phyloP scores from a whole-genome alignment of 2,797 vertebrate species.

The Novumbra hubbsi region DNA sequence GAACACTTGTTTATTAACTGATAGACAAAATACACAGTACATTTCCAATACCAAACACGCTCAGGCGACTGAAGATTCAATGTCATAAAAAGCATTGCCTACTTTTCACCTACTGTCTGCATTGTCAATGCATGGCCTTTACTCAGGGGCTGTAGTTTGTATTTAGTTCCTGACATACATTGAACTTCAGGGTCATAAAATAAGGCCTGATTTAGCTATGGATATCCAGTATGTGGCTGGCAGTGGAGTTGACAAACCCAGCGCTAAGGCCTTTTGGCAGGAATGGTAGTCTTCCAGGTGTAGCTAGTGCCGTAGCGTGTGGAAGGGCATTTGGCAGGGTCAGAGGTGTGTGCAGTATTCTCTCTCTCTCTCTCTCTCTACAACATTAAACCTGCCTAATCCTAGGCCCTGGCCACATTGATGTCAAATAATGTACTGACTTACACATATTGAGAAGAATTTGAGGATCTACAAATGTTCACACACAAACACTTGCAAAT shows the following conservation, averaged over 20 bases:
- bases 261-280: slow-evolving; percentile 56
- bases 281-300: slow-evolving; percentile 54
- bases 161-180: background rate
- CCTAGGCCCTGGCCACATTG: slow-evolving; percentile 19
- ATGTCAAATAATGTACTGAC: background rate
- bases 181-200: background rate
- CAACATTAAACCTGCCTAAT: slow-evolving; percentile 51
- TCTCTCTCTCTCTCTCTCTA: slow-evolving; percentile 25
- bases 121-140: background rate
- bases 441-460: slow-evolving; percentile 30
- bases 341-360: slow-evolving; percentile 44
- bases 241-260: slow-evolving; percentile 48
- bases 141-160: background rate
- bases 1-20: background rate
- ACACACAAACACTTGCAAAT: slow-evolving; percentile 3
- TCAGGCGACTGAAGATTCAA: background rate
- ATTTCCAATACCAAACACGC: background rate
- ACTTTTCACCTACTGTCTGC: background rate
- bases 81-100: background rate
- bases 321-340: slow-evolving; percentile 62
- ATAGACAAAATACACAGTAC: background rate
- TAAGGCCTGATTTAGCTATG: background rate
- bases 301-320: slow-evolving; percentile 49
- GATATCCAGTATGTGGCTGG: slow-evolving; percentile 38
- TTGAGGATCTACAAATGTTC: slow-evolving; percentile 9